Base-by-base conservation (phyloP, 2,113 vertebrate genomes). In the Heterochromis multidens region DNA sequence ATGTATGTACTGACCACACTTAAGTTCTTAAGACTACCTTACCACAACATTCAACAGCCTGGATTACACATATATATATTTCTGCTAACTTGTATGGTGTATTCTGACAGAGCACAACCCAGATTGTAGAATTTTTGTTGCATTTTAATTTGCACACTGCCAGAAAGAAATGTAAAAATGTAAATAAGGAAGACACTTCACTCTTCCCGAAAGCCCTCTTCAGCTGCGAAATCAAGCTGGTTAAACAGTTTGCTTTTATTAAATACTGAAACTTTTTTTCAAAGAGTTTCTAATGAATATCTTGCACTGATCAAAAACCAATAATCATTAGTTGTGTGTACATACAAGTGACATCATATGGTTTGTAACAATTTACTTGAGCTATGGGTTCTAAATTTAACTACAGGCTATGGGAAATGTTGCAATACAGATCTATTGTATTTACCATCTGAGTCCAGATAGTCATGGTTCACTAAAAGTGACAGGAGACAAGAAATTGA, bases 371-470 rank as follows among this genome's bases (percentile, higher is more conserved):
- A 40, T 11, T 61, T 33, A 60, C 3, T 59, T 61, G 2, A 76
- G 33, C 11, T 54, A 35, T 59, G 12, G 58, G 40, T 21, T 72
- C 35, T 54, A 54, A 4, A 2, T 33, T 74, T 33, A 74, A 25
- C 61, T 56, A 23, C 37, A 40, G 19, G 17, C 33, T 77, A 49
- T 37, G 21, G 23, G 3, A 62, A 21, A 4, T 31, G 6, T 33
- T 58, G 37, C 35, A 65, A 59, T 43, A 57, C 57, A 7, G 21
- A 21, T 63, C 35, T 82, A 2, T 35, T 79, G 3, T 91, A 89
- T 88, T 93, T 89, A 94, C 87, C 88, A 76, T 91, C 58, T 46
- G 60, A 85, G 27, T 91, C 91, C 78, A 57, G 82, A 78, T 3
- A 79, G 31, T 77, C 84, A 27, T 85, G 46, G 29, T 19, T 74